phyloP scores from a whole-genome alignment of 2,888 invertebrate species.

The Acronicta psi region DNA sequence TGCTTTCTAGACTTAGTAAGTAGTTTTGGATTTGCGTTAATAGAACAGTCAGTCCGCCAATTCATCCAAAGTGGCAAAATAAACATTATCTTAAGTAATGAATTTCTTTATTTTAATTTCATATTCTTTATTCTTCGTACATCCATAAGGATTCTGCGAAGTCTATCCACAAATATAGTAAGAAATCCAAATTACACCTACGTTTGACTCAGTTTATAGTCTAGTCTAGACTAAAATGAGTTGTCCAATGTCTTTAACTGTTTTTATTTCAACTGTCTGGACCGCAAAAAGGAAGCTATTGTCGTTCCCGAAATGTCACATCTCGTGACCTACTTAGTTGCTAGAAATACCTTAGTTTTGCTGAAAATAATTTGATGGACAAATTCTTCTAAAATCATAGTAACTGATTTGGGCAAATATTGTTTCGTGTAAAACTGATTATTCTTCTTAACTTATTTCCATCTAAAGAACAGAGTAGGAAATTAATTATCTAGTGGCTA shows the following conservation, averaged over 20 bases:
- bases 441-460: neutral
- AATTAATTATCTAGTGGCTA: neutral
- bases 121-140: constrained; percentile 15
- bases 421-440: constrained; percentile 4
- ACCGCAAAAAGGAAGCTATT: constrained; percentile 39
- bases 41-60: too few species aligned
- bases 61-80: neutral
- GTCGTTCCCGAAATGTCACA: constrained; percentile 41
- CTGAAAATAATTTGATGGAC: constrained; percentile 46
- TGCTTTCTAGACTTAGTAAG: too few species aligned
- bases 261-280: constrained; percentile 37
- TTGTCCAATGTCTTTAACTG: constrained; percentile 15
- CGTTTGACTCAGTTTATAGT: constrained; percentile 28
- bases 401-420: constrained; percentile 21
- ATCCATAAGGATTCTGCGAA: constrained; percentile 13
- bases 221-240: constrained; percentile 25
- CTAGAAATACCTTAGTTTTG: constrained; percentile 39
- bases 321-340: constrained; percentile 33
- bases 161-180: constrained; percentile 21
- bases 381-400: constrained; percentile 22
- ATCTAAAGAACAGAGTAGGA: neutral
- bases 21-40: too few species aligned
- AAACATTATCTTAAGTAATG: constrained; percentile 7
- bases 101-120: constrained; percentile 14
- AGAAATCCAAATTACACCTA: constrained; percentile 42